phyloP scores from a whole-genome alignment of 2,888 invertebrate genomes.

The Beris morrisii region DNA sequence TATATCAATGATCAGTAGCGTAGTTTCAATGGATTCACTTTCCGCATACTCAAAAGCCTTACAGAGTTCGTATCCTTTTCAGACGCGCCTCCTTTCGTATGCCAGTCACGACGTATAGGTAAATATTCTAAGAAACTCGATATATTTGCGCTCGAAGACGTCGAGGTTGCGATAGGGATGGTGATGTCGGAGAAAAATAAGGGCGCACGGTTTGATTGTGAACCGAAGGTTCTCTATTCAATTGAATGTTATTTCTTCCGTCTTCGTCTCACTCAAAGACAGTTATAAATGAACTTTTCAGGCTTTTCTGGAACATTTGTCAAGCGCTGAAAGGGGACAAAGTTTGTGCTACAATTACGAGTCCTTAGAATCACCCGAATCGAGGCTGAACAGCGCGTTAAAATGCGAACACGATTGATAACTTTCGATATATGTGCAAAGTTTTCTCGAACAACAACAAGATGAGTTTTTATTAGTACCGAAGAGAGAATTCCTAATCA shows the following conservation, averaged over 20 bases:
- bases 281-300: constrained; percentile 39
- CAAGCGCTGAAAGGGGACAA: constrained; percentile 38
- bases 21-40: constrained; percentile 37
- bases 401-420: constrained; percentile 35
- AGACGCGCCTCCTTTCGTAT: constrained; percentile 23
- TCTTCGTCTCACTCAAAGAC: constrained; percentile 29
- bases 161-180: constrained; percentile 10
- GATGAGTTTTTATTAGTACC: constrained; percentile 12
- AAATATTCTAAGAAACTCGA: constrained; percentile 34
- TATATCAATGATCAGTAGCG: constrained; percentile 37
- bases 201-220: background rate
- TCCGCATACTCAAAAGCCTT: constrained; percentile 34
- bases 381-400: constrained; percentile 9
- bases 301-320: constrained; percentile 37
- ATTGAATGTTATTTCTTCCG: constrained; percentile 12
- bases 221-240: background rate
- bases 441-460: constrained; percentile 8
- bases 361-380: constrained; percentile 26
- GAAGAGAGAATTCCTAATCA: constrained; percentile 24
- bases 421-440: constrained; percentile 34
- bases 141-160: constrained; percentile 17
- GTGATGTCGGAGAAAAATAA: background rate
- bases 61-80: constrained; percentile 4
- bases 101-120: constrained; percentile 38
- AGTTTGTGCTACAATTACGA: constrained; percentile 38